Base-by-base conservation (phyloP, 2,113 vertebrate species). In the Cisticola juncidis region DNA sequence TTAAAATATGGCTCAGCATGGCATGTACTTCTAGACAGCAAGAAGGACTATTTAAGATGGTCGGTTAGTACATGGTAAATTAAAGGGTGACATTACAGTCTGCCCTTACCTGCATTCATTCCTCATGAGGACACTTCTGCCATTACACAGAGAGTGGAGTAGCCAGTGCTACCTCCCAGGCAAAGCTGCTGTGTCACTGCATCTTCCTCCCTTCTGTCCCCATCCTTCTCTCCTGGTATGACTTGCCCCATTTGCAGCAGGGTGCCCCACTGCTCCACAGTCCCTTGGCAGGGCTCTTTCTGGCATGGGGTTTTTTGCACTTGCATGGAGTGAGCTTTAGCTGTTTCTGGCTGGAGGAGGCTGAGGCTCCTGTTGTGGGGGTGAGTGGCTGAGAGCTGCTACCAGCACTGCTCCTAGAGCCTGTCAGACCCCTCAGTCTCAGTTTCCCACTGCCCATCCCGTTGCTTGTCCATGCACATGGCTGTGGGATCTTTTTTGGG, bases 291-390 rank as follows among this genome's bases (percentile, higher is more conserved):
- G 57, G 35, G 35, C 56, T 10, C 26, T 14, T 53, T 45, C 53
- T 50, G 36, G 3, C 11, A 16, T 0, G 0, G 15, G 4, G 0
- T 23, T n/a, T 56, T 62, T 33, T 38, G 29, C 26, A 1, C 35
- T 58, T 29, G 23, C 47, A 38, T 15, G 12, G 36, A 40, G 38
- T 7, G 65, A 85, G 42, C 28, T 62, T n/a, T 3, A 9, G 45
- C 54, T 62, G 16, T 26, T 79, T 28, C 60, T 70, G 45, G 51
- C 60, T 74, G 73, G 33, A 73, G 26, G 53, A 57, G 70, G 28
- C 31, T 92, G 42, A 66, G n/a, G 44, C 29, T 36, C 17, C 15
- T 4, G 5, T 9, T 0, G 0, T 5, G 12, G 26, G 58, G 35
- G 1, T 28, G 38, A 64, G 58, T 4, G 69, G 29, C 51, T 90